Conservation (phyloP, 2,888 invertebrate genomes). For the Morpho deidamia region DNA sequence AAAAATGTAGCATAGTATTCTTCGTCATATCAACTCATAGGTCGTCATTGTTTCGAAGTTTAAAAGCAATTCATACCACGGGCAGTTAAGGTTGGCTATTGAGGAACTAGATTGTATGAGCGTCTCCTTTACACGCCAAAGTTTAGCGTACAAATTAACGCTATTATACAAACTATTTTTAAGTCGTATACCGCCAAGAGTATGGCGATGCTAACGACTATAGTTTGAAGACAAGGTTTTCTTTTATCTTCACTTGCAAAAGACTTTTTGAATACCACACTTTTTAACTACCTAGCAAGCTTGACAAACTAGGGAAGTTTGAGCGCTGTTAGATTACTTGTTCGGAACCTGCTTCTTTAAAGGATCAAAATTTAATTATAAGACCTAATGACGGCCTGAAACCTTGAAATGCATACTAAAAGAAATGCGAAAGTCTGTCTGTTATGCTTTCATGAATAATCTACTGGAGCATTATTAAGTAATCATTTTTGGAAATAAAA, state of each 20-base stretch:
- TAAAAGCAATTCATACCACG: no score
- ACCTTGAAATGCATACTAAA: constrained; percentile 13
- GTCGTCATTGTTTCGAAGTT: no score
- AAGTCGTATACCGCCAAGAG: neutral
- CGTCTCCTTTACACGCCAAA: no score
- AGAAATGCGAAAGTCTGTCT: neutral
- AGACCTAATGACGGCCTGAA: constrained; percentile 16
- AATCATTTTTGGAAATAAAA: no score
- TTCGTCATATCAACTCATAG: no score
- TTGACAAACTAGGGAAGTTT: constrained; percentile 23
- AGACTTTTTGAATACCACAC: constrained; percentile 14
- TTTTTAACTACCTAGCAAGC: constrained; percentile 14
- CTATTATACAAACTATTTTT: neutral
- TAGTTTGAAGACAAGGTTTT: constrained; percentile 10
- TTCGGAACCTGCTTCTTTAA: constrained; percentile 6
- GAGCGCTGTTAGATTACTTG: constrained; percentile 15
- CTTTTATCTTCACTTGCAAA: constrained; percentile 17
- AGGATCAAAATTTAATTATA: constrained; percentile 33
- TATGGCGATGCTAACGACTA: constrained; percentile 15
- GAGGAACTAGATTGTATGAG: no score
- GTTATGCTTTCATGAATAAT: no score
- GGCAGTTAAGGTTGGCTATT: no score
- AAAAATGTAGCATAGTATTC: no score
- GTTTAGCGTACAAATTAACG: no score
- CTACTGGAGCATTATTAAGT: no score